Conservation (phyloP, 2,797 vertebrate genomes). For the Neosilurus hyrtlii region DNA sequence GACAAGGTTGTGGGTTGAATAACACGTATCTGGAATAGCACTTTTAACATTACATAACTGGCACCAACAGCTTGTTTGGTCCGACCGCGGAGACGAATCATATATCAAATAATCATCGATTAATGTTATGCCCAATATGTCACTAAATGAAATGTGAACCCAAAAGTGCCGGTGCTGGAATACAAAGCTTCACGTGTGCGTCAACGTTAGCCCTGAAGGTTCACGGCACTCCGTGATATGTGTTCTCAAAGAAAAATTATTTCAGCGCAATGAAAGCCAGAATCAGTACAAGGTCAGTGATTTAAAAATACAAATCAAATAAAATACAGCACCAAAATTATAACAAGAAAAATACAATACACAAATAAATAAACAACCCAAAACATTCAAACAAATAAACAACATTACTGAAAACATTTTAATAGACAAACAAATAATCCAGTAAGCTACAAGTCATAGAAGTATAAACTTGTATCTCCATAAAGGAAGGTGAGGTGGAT, state of each 20-base stretch:
- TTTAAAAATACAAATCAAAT: background rate
- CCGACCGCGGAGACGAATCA: slow-evolving; percentile 16
- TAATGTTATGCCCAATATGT: too few relatives aligned
- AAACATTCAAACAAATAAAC: too few relatives aligned
- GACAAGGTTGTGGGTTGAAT: slow-evolving; percentile 37
- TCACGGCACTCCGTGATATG: background rate
- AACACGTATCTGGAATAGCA: slow-evolving; percentile 22
- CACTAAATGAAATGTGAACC: background rate
- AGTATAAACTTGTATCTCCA: too few relatives aligned
- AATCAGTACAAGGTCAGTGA: background rate
- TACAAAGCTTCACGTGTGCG: background rate
- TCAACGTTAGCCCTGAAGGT: background rate
- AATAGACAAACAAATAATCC: background rate
- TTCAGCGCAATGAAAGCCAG: background rate
- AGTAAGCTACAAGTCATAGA: too few relatives aligned
- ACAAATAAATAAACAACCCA: too few relatives aligned
- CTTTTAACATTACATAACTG: slow-evolving; percentile 29
- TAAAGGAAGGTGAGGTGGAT: too few relatives aligned
- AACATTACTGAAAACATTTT: too few relatives aligned
- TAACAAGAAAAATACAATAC: background rate
- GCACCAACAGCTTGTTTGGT: background rate
- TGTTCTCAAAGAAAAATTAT: background rate
- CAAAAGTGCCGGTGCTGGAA: background rate
- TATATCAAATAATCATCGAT: background rate
- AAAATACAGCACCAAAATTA: background rate